phyloP scores from a whole-genome alignment of 2,888 invertebrate species.

The Hyles lineata region DNA sequence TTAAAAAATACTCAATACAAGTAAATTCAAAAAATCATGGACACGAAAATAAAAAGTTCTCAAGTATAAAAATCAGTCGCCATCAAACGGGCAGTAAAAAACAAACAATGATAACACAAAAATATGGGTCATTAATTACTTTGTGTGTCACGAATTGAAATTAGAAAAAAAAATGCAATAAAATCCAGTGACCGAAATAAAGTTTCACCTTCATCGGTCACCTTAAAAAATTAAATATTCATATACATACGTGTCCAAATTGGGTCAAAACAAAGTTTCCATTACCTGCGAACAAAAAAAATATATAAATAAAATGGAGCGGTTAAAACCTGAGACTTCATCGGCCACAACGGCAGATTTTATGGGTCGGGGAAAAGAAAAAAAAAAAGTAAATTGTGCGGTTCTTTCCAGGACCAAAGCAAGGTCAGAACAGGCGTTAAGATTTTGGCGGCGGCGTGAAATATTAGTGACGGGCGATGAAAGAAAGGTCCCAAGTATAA shows the following conservation, averaged over 20 bases:
- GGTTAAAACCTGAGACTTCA: conserved; percentile 28
- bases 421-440: conserved; percentile 50
- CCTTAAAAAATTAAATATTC: neutral
- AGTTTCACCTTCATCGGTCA: neutral
- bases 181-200: neutral
- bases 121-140: neutral
- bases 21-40: too few relatives aligned
- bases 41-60: too few relatives aligned
- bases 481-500: neutral
- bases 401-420: conserved; percentile 42
- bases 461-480: conserved; percentile 9
- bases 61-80: too few relatives aligned
- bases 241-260: conserved; percentile 19
- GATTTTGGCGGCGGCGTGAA: conserved; percentile 31
- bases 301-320: conserved; percentile 25
- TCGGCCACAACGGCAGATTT: conserved; percentile 28
- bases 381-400: conserved; percentile 43
- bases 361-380: conserved; percentile 28
- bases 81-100: neutral
- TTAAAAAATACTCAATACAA: too few relatives aligned
- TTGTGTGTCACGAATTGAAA: neutral
- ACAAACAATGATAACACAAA: neutral
- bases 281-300: conserved; percentile 24
- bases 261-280: conserved; percentile 30
- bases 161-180: neutral